phyloP scores from a whole-genome alignment of 2,113 vertebrate genomes.

The Bufo gargarizans region DNA sequence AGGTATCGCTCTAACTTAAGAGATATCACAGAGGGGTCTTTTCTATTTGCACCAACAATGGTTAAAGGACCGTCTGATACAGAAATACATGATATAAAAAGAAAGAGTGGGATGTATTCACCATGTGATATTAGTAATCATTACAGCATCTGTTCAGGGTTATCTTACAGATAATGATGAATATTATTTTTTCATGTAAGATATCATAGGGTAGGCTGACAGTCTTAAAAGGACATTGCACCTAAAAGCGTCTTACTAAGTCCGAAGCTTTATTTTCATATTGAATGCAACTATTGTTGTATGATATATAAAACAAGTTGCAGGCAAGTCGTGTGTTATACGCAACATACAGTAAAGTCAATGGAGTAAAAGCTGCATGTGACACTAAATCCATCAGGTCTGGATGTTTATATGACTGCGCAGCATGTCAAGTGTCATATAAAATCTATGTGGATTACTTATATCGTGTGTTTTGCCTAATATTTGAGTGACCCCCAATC shows the following conservation, averaged over 20 bases:
- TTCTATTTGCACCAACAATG: neutral
- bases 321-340: too few relatives aligned
- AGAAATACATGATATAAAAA: neutral
- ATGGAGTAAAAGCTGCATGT: too few relatives aligned
- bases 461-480: too few relatives aligned
- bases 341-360: too few relatives aligned
- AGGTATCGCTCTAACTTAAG: neutral
- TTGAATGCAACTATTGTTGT: neutral
- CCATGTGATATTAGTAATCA: slow-evolving; percentile 30
- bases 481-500: too few relatives aligned
- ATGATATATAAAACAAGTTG: neutral
- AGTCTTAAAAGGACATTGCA: neutral
- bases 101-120: slow-evolving; percentile 4
- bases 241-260: neutral
- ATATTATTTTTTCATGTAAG: neutral
- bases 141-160: slow-evolving; percentile 21
- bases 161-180: neutral
- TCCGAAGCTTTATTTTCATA: too few relatives aligned
- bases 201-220: neutral
- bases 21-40: neutral
- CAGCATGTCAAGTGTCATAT: too few relatives aligned
- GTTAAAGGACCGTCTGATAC: neutral
- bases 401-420: too few relatives aligned
- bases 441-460: too few relatives aligned
- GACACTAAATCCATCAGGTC: too few relatives aligned